A percentile compares a stretch with the other conserved stretches of the same genome.
phyloP scores from a whole-genome alignment of 2,888 invertebrate species.

The Serripes groenlandicus region DNA sequence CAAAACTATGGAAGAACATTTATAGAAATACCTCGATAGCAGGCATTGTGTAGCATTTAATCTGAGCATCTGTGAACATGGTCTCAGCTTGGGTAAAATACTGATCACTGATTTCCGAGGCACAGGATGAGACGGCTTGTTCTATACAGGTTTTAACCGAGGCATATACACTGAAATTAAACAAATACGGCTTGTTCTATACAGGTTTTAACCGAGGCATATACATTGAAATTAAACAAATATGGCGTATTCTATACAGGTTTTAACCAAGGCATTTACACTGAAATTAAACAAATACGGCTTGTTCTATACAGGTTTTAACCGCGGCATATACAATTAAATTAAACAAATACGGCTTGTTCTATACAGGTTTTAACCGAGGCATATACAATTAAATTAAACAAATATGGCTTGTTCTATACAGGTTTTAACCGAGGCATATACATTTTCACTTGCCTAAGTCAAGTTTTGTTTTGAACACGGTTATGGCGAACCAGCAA shows the following conservation, averaged over 20 bases:
- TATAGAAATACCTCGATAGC: slow-evolving; percentile 27
- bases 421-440: not conserved
- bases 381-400: no score
- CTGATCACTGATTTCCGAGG: not conserved
- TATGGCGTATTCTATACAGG: slow-evolving; percentile 36
- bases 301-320: slow-evolving; percentile 26
- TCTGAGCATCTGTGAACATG: slow-evolving; percentile 21
- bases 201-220: slow-evolving; percentile 29
- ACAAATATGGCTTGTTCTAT: not conserved
- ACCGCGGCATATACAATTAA: slow-evolving; percentile 38
- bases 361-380: not conserved
- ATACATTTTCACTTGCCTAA: no score
- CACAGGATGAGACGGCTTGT: slow-evolving; percentile 26
- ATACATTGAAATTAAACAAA: slow-evolving; percentile 30
- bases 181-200: slow-evolving; percentile 24
- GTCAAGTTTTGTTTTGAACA: no score
- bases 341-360: not conserved
- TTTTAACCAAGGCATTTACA: slow-evolving; percentile 19
- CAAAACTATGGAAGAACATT: not conserved
- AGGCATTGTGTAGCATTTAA: slow-evolving; percentile 45
- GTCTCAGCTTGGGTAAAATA: slow-evolving; percentile 19
- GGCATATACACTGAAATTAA: slow-evolving; percentile 37
- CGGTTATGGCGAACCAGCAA: no score
- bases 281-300: slow-evolving; percentile 35
- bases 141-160: slow-evolving; percentile 33